These are phyloP conservation scores for Hydrozoanthus tunicans DNA, from an alignment of 64 coral and sea anemone genomes.

Conservation along the genomic window DNA sequence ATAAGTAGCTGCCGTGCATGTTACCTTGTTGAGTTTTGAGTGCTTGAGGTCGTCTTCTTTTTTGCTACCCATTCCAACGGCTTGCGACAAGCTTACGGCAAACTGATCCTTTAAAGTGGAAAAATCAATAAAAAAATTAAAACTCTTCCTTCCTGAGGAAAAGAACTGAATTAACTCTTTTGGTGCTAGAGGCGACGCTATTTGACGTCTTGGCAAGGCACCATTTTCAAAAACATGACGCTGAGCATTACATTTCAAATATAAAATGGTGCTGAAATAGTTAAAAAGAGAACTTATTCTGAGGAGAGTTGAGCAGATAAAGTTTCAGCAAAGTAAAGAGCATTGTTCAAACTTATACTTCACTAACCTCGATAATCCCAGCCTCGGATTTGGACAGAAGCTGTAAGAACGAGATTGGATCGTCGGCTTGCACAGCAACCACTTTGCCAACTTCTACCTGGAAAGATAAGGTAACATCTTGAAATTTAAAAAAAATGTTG, in stretches of 20 bases:
- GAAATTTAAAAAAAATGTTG: neutral
- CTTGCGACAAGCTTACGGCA: slow-evolving; percentile 91
- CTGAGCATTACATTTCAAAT: too few relatives aligned
- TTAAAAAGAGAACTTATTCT: too few relatives aligned
- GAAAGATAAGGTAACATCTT: neutral
- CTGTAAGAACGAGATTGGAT: slow-evolving; percentile 94
- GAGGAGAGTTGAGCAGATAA: too few relatives aligned
- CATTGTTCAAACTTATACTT: neutral
- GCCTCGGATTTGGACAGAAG: slow-evolving; percentile 89
- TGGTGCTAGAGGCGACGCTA: too few relatives aligned
- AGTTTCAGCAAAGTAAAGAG: too few relatives aligned
- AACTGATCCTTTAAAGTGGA: slow-evolving; percentile 82
- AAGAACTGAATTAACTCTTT: too few relatives aligned
- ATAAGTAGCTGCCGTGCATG: neutral
- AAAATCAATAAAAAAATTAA: neutral
- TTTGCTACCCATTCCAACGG: slow-evolving; percentile 83
- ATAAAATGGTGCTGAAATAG: too few relatives aligned
- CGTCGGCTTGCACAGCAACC: slow-evolving; percentile 88
- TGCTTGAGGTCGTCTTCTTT: slow-evolving; percentile 90
- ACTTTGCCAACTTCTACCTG: slow-evolving; percentile 83
- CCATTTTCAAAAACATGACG: too few relatives aligned
- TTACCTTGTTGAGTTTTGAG: slow-evolving; percentile 97
- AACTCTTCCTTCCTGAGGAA: neutral
- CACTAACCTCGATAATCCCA: slow-evolving; percentile 89
- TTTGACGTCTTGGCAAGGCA: too few relatives aligned